phyloP scores from a whole-genome alignment of 2,797 vertebrate genomes.

The Scolopax bukidnonensis region DNA sequence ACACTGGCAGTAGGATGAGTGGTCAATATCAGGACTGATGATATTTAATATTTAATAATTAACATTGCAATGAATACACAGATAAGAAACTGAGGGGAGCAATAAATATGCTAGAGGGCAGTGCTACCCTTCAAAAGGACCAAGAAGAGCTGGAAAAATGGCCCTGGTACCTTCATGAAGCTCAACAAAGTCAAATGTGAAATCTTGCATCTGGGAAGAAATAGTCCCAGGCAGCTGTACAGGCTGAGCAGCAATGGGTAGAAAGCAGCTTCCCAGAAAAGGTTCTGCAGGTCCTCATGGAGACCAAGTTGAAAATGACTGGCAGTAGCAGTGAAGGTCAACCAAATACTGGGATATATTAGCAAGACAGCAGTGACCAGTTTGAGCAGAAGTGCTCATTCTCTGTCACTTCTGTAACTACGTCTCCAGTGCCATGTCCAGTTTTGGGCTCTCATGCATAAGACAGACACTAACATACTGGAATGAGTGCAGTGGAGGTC shows the following conservation, averaged over 20 bases:
- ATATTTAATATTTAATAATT: background rate
- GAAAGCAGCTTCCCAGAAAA: background rate
- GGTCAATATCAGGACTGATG: background rate
- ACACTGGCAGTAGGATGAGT: background rate
- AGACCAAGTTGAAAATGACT: background rate
- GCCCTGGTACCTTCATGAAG: background rate
- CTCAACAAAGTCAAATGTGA: background rate
- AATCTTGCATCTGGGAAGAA: background rate
- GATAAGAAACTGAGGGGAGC: background rate
- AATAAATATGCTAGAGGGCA: background rate
- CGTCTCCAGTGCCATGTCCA: background rate
- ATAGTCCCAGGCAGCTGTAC: background rate
- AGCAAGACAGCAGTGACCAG: background rate
- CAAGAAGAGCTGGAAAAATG: background rate
- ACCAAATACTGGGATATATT: background rate
- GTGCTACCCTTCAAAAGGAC: background rate
- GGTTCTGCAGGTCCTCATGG: background rate
- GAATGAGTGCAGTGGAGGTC: background rate
- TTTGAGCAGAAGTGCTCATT: background rate
- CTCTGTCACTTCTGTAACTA: background rate
- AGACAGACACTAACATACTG: background rate
- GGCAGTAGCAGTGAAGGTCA: background rate
- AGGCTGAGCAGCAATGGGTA: background rate
- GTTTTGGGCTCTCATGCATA: background rate
- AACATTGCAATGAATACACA: background rate